A percentile compares a stretch with the other conserved stretches of the same genome.
These are phyloP conservation scores for Scolopax mira DNA, from an alignment of 2,113 vertebrate genomes.

Conservation along the genomic window DNA sequence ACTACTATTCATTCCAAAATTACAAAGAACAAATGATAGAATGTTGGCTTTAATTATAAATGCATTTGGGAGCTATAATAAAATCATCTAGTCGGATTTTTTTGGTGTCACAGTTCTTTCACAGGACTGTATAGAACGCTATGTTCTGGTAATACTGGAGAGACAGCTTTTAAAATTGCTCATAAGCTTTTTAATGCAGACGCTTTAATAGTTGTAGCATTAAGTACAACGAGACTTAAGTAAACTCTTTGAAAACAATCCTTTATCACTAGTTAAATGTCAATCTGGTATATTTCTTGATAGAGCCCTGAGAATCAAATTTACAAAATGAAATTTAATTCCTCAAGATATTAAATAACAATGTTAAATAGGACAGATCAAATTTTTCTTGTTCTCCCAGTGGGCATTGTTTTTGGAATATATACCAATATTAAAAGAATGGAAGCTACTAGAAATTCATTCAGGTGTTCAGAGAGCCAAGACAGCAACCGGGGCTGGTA, in stretches of 20 bases:
- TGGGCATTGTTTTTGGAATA: neutral
- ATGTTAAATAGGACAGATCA: neutral
- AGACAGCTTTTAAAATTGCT: neutral
- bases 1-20: neutral
- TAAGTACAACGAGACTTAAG: neutral
- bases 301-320: neutral
- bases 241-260: neutral
- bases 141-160: neutral
- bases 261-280: neutral
- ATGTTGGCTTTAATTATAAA: neutral
- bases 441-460: neutral
- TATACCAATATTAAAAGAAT: neutral
- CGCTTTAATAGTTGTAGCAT: neutral
- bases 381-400: neutral
- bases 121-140: neutral
- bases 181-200: neutral
- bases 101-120: neutral
- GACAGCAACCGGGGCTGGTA: fast-evolving
- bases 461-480: neutral
- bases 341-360: neutral
- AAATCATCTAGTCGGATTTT: neutral
- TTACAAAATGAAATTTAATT: neutral
- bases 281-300: neutral
- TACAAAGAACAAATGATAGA: neutral
- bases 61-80: neutral